Evolutionary conservation across 2,888 invertebrate genomes (phyloP).

Genomic region (Stegana nigrithorax): DNA sequence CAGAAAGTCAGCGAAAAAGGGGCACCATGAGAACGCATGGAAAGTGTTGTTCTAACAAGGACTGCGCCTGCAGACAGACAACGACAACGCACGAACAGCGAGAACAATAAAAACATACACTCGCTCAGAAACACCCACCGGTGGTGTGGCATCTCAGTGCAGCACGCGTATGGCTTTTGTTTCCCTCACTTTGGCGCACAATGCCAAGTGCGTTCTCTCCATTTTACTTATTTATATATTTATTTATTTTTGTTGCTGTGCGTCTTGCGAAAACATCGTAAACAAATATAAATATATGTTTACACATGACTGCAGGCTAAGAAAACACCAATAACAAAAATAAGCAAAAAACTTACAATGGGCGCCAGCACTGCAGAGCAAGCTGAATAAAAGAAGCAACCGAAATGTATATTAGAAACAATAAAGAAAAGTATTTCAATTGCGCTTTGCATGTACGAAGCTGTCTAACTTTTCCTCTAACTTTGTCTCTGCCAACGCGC

Average conservation of each 20-base stretch:
- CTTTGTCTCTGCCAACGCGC: no score
- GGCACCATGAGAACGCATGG: not conserved
- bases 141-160: not conserved
- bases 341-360: not conserved
- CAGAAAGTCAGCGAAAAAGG: not conserved
- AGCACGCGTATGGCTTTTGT: not conserved
- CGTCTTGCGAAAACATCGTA: constrained; percentile 9
- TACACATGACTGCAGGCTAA: constrained; percentile 4
- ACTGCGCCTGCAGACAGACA: not conserved
- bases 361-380: no score
- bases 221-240: constrained; percentile 2
- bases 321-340: not conserved
- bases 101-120: no score
- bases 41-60: constrained; percentile 3
- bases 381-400: not conserved
- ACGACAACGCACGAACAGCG: not conserved
- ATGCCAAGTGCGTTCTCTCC: not conserved
- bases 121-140: no score
- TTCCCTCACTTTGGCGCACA: not conserved
- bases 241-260: not conserved
- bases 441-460: no score
- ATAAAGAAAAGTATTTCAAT: no score
- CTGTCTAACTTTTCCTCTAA: no score
- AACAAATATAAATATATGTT: constrained; percentile 11
- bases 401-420: not conserved